Percentiles rank a stretch among this genome's conserved stretches.
Evolutionary conservation across 1,140 invertebrate species (phyloP).

Genomic region (Drosophila kepulauana): DNA sequence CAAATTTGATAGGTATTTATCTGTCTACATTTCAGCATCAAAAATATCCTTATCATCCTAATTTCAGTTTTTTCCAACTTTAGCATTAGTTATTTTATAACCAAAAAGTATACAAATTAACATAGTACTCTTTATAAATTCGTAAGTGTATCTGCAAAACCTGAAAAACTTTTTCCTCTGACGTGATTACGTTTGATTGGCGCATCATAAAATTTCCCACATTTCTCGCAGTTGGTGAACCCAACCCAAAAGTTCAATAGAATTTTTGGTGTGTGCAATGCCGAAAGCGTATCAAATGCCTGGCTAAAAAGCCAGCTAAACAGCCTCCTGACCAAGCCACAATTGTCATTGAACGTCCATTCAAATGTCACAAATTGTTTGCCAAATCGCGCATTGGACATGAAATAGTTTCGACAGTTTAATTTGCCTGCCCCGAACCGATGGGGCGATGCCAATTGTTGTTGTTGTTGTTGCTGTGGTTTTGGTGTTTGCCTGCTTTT

Average conservation of each 20-base stretch:
- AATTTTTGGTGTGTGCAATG: conserved; percentile 38
- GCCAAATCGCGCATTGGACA: conserved; percentile 84
- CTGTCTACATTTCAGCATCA: too few species aligned
- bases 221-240: conserved; percentile 22
- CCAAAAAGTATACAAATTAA: too few species aligned
- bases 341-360: conserved; percentile 82
- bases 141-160: too few species aligned
- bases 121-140: too few species aligned
- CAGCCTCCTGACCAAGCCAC: conserved; percentile 49
- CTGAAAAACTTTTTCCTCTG: background rate
- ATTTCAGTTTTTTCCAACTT: too few species aligned
- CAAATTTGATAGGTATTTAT: too few species aligned
- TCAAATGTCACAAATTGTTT: conserved; percentile 85
- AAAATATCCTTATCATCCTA: too few species aligned
- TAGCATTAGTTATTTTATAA: too few species aligned
- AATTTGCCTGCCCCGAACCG: conserved; percentile 75
- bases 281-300: conserved; percentile 56
- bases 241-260: conserved; percentile 49
- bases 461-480: conserved; percentile 13
- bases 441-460: conserved; percentile 63
- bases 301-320: conserved; percentile 51
- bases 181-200: background rate
- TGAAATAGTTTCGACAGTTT: conserved; percentile 85
- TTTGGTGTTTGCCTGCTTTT: conserved; percentile 1
- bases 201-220: conserved; percentile 33